A percentile compares a stretch with the other conserved stretches of the same genome.
Evolutionary conservation across 2,797 vertebrate species (phyloP).

Genomic region (Tympanoctomys barrerae): DNA sequence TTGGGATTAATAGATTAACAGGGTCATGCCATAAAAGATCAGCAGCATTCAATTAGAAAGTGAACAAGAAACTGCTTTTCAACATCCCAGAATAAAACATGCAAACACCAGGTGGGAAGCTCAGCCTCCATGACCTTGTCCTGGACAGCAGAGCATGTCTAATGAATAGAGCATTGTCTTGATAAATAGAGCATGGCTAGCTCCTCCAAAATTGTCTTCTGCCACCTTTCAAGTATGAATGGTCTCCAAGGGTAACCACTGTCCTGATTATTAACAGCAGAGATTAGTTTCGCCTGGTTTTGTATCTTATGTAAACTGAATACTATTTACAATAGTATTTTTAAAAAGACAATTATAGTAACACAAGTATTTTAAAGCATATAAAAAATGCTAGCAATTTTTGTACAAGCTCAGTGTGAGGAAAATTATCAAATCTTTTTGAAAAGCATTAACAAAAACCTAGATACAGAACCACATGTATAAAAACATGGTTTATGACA

Average conservation of each 20-base stretch:
- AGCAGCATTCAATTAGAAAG: background rate
- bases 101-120: background rate
- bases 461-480: background rate
- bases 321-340: background rate
- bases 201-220: background rate
- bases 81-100: background rate
- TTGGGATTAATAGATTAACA: background rate
- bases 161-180: background rate
- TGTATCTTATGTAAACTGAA: slow-evolving; percentile 3
- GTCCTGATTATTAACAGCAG: background rate
- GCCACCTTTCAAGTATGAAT: background rate
- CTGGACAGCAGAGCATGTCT: background rate
- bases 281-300: slow-evolving; percentile 34
- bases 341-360: background rate
- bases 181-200: background rate
- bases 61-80: background rate
- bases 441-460: background rate
- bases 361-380: slow-evolving; percentile 16
- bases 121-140: background rate
- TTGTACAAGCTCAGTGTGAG: background rate
- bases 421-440: background rate
- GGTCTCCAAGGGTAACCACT: background rate
- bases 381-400: background rate
- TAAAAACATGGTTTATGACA: background rate
- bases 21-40: background rate